Evolutionary conservation across 2,113 vertebrate genomes (phyloP).

Genomic region (Cyphomyrus discorhynchus): DNA sequence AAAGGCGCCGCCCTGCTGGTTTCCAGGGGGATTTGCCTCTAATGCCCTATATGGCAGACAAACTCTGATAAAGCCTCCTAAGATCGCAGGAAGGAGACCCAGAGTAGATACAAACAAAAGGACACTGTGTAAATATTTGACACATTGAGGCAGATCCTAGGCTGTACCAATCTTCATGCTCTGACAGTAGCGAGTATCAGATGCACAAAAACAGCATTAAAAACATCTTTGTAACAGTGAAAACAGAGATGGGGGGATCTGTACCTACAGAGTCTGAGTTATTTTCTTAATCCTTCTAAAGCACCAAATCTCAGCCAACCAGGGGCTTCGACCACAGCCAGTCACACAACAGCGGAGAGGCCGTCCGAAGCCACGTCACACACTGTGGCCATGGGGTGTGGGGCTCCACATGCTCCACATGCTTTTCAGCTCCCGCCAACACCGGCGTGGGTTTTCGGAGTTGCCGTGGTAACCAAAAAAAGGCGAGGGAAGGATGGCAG

Average conservation of each 20-base stretch:
- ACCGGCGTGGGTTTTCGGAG: neutral
- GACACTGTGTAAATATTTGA: neutral
- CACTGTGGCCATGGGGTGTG: neutral
- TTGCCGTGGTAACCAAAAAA: neutral
- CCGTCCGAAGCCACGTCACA: neutral
- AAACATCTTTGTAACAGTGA: neutral
- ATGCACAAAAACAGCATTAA: neutral
- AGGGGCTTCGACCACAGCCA: neutral
- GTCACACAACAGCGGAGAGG: neutral
- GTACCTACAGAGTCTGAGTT: neutral
- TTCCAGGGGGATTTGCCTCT: neutral
- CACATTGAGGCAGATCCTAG: neutral
- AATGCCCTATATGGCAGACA: neutral
- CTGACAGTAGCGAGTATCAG: neutral
- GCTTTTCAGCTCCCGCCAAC: neutral
- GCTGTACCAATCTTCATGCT: neutral
- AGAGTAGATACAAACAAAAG: neutral
- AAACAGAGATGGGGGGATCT: neutral
- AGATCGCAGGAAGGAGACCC: neutral
- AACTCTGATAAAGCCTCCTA: neutral
- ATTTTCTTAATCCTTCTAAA: neutral
- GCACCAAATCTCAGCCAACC: neutral
- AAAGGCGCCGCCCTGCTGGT: neutral
- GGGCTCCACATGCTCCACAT: neutral
- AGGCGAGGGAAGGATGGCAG: neutral